phyloP scores from a whole-genome alignment of 1,140 invertebrate genomes.

The Zaprionus nigranus region DNA sequence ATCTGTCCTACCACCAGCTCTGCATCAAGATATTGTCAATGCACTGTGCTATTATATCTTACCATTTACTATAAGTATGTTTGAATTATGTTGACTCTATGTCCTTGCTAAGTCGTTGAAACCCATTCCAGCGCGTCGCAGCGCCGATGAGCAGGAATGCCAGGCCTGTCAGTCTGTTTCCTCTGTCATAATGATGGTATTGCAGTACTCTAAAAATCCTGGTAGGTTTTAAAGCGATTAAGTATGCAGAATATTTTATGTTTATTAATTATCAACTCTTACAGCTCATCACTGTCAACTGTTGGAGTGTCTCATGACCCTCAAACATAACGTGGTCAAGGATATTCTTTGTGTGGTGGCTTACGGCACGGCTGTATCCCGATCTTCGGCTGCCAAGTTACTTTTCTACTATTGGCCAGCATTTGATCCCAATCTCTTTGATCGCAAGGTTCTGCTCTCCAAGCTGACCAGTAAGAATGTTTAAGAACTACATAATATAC shows the following conservation, averaged over 20 bases:
- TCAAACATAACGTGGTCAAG: slow-evolving; percentile 94
- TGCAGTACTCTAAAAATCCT: slow-evolving; percentile 97
- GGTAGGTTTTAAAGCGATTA: slow-evolving; percentile 85
- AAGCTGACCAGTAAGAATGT: slow-evolving; percentile 92
- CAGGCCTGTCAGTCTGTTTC: slow-evolving; percentile 96
- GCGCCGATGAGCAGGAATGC: slow-evolving; percentile 88
- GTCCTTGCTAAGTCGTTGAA: not conserved
- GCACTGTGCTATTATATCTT: slow-evolving; percentile 98
- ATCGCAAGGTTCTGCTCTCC: slow-evolving; percentile 94
- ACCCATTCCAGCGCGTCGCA: slow-evolving; percentile 87
- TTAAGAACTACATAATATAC: not conserved
- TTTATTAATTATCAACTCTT: slow-evolving; percentile 13
- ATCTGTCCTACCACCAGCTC: slow-evolving; percentile 93
- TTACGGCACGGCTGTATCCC: slow-evolving; percentile 96
- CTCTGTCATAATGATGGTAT: slow-evolving; percentile 98
- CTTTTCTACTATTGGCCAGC: slow-evolving; percentile 99
- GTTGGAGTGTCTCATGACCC: slow-evolving; percentile 96
- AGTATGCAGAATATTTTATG: not conserved
- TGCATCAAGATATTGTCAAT: slow-evolving; percentile 98
- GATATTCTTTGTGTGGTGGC: slow-evolving; percentile 98
- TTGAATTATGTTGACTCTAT: too few relatives aligned
- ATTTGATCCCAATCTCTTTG: slow-evolving; percentile 96
- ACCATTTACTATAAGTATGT: slow-evolving; percentile 97
- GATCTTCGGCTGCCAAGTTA: slow-evolving; percentile 96
- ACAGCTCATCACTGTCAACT: slow-evolving; percentile 97